Base-by-base conservation (phyloP, 2,113 vertebrate genomes). In the Hystrix cristata region DNA sequence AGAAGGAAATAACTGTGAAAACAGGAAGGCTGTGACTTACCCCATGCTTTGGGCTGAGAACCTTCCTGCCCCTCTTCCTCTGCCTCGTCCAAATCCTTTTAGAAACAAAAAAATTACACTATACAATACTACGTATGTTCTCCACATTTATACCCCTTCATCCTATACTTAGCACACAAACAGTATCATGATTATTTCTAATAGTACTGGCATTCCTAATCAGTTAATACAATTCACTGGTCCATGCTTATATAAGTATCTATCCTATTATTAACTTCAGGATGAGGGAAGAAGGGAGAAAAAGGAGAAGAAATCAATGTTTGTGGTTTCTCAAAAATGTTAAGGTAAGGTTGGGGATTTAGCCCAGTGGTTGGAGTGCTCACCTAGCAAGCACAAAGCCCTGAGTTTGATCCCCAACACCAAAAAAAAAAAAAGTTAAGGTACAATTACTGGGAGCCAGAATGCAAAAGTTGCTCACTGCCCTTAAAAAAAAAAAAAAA, bases 41-140 rank as follows among this genome's bases (percentile, higher is more conserved):
- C 99, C 99, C 99, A 99, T 99, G 98, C 99, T 99, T 98, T 99
- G 99, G 90, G 99, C 98, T 98, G 99, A 99, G 98, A 99, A 99
- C 98, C 99, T 99, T 97, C 99, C 99, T 59, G 97, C 97, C 98
- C 99, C 99, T 99, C 99, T 99, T 95, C 99, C 99, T 99, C 99
- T 99, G 94, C 99, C 99, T 95, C 99, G 99, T 96, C 98, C 99
- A 98, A 98, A 99, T 91, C 99, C 99, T 99, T 97, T 15, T 93
- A 93, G 83, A 97, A 23, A 62, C 25, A 34, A 98, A 94, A 18
- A 18, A 51, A 93, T 43, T 57, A 38, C 7, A 60, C 2, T 15
- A 27, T 92, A 88, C 62, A 95, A 60, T 82, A 71, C 34, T 87
- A 80, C 14, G 69, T 82, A 16, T 14, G 1, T 67, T 21, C 69